Conservation (phyloP, 2,888 invertebrate species). For the Pseudoips prasinana region DNA sequence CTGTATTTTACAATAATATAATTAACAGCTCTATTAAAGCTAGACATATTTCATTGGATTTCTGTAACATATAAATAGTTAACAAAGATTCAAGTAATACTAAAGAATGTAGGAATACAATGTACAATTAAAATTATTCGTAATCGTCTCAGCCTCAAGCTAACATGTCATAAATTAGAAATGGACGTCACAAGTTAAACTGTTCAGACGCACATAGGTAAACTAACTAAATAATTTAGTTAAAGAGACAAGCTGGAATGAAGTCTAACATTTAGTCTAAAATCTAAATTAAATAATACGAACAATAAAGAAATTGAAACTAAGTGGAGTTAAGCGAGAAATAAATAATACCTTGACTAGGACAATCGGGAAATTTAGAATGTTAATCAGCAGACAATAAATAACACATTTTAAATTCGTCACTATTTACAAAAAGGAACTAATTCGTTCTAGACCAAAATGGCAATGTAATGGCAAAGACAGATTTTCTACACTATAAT, state of each 20-base stretch:
- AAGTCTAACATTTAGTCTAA: constrained; percentile 52
- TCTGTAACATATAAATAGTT: constrained; percentile 79
- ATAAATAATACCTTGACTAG: constrained; percentile 80
- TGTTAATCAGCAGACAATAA: constrained; percentile 65
- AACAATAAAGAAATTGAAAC: constrained; percentile 58
- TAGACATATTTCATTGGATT: constrained; percentile 73
- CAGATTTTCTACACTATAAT: constrained; percentile 57
- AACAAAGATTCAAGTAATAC: constrained; percentile 75
- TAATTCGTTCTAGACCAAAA: constrained; percentile 77
- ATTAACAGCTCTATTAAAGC: constrained; percentile 77
- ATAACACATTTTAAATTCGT: constrained; percentile 74
- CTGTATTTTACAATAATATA: constrained; percentile 77
- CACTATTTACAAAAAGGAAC: constrained; percentile 79
- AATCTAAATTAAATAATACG: constrained; percentile 60
- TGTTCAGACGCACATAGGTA: constrained; percentile 35
- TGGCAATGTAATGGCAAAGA: constrained; percentile 80
- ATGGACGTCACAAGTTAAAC: constrained; percentile 28
- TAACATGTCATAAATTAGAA: constrained; percentile 35
- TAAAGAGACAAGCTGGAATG: constrained; percentile 59
- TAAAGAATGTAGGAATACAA: constrained; percentile 72
- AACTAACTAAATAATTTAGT: constrained; percentile 64
- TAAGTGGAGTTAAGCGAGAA: constrained; percentile 58
- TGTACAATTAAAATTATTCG: constrained; percentile 61
- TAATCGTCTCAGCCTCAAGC: constrained; percentile 51
- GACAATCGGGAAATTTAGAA: constrained; percentile 75